Evolutionary conservation across 2,797 vertebrate genomes (phyloP).

Genomic region (Chrosomus eos): DNA sequence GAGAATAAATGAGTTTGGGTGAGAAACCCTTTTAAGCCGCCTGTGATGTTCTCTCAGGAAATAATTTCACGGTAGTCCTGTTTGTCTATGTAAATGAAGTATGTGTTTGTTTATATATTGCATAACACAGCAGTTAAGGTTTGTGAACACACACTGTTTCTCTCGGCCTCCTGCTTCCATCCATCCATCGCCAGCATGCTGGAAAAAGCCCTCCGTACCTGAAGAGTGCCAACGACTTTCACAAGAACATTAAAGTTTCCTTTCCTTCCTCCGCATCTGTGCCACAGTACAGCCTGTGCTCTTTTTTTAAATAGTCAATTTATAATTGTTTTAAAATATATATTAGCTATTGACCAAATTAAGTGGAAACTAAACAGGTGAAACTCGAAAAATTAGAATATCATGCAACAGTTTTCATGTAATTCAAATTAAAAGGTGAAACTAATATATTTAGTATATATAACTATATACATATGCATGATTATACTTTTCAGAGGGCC

Average conservation of each 20-base stretch:
- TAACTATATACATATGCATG: too few relatives aligned
- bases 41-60: constrained; percentile 17
- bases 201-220: constrained; percentile 2
- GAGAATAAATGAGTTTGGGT: background rate
- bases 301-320: background rate
- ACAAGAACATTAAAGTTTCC: constrained; percentile 8
- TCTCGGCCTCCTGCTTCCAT: background rate
- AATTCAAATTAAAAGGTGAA: too few relatives aligned
- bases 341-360: background rate
- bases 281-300: background rate
- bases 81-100: constrained; percentile 53
- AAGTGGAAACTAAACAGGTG: background rate
- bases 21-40: background rate
- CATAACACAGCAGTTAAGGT: constrained; percentile 37
- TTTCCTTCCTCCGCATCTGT: background rate
- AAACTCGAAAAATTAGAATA: too few relatives aligned
- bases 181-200: background rate
- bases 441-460: too few relatives aligned
- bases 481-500: too few relatives aligned
- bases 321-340: background rate
- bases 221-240: constrained; percentile 5
- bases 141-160: constrained; percentile 18
- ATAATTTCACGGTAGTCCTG: constrained; percentile 32
- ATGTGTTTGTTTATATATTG: constrained; percentile 42
- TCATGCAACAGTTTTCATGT: too few relatives aligned